These are phyloP conservation scores for Helobdella robusta DNA, from an alignment of 2,888 invertebrate species.

Conservation along the genomic window DNA sequence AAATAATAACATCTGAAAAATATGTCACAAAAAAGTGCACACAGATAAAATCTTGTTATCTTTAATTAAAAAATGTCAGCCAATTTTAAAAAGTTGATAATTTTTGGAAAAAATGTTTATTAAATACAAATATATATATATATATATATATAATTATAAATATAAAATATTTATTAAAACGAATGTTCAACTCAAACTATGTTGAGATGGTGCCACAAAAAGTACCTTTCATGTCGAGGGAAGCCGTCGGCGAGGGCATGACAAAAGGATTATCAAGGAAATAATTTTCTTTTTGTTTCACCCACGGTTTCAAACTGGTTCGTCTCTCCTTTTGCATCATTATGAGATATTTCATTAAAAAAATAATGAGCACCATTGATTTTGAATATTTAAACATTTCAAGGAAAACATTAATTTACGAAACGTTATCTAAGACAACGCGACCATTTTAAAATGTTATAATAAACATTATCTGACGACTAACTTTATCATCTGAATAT, in stretches of 20 bases:
- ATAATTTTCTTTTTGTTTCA: slow-evolving; percentile 18
- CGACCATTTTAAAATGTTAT: no score
- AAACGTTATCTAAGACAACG: no score
- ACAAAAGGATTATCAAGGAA: slow-evolving; percentile 22
- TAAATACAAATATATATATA: no score
- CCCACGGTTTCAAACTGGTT: no score
- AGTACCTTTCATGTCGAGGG: slow-evolving; percentile 22
- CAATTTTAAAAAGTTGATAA: neutral
- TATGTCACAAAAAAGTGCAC: no score
- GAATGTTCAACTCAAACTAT: neutral
- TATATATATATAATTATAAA: neutral
- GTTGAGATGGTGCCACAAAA: neutral
- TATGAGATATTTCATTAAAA: neutral
- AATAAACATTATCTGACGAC: no score
- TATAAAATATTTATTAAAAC: neutral
- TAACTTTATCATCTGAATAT: no score
- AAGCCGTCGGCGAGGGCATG: slow-evolving; percentile 19
- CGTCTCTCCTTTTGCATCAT: neutral
- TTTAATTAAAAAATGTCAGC: no score
- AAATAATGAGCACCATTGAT: neutral
- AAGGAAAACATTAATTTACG: neutral
- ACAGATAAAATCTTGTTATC: no score
- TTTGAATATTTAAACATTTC: neutral
- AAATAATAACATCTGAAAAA: slow-evolving; percentile 26
- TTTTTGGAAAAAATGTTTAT: no score